Evolutionary conservation across 2,797 vertebrate species (phyloP), one percentile per base, ranked within the genome.

Genomic region (Thunnus albacares): DNA sequence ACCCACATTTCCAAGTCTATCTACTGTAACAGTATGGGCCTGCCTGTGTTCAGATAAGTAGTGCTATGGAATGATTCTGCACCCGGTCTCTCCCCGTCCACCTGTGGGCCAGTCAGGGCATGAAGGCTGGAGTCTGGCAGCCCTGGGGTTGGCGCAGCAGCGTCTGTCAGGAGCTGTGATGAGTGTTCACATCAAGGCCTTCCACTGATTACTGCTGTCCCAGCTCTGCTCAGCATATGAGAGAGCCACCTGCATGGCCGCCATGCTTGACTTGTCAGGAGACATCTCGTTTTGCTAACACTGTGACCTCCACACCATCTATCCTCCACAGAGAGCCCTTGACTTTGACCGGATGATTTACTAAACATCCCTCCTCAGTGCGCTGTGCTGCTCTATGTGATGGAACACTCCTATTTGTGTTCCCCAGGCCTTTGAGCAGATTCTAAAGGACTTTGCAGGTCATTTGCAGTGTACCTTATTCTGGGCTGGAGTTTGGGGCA

Each of bases 321-420:
- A 67, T 84, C 57, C 72, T 72, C 47, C 49, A 9, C 58, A 65
- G 4, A 53, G 49, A 6, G 30, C 77, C 84, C 88, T 88, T 85
- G 84, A 77, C 80, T 80, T 62, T 87, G 80, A 83, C 79, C 63
- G 24, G 66, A 57, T 85, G 84, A 91, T 83, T 87, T 85, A 87
- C 72, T 64, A 51, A 79, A 82, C 65, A 9, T 24, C 74, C 51
- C 38, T 63, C 45, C 38, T 65, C 33, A 22, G 65, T 61, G 72
- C 14, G 5, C 15, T 38, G 66, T 52, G 30, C 49, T 24, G 71
- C 71, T 75, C 63, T 28, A 41, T 5, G 57, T 55, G 72, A 72
- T 82, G 35, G 61, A 79, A 33, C 17, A 5, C 53, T 60, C 63
- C 56, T 71, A 17, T 75, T 24, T 75, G 64, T 76, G 62, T 18